Base-by-base conservation (phyloP, 92 coral and sea anemone species). In the Pocillopora grandis region DNA sequence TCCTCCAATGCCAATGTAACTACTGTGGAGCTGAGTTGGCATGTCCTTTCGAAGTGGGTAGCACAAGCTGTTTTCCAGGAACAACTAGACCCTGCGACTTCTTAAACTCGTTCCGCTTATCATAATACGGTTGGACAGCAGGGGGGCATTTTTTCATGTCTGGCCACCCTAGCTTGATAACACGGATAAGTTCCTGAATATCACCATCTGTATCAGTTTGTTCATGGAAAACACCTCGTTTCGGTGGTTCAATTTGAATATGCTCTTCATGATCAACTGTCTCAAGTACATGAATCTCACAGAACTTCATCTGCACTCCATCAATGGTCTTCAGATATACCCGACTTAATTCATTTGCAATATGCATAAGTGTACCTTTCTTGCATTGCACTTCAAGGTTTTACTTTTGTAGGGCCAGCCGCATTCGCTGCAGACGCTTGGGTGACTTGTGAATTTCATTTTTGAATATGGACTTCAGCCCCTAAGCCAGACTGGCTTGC, bases 391-490 rank as follows among this genome's bases (percentile, higher is more conserved):
- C 80, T 15, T 85, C 88, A 9, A 68, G 70, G 49, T 77, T 36
- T 56, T 85, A 78, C 56, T 68, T 85, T 21, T 78, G 84, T 21
- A 76, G 76, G 13, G 57, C 82, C 87, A 77, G 71, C 11, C 61
- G 67, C 85, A 86, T 72, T 59, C 85, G 61, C 58, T 79, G 90
- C 75, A 80, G 80, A 75, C 87, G 78, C 84, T 85, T 89, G n/a
- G 92, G 92, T 66, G 92, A 86, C 80, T 79, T 84, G 76, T 89
- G 78, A 42, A 89, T 85, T 10, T 73, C 76, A 36, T 89, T 89
- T 42, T 86, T 78, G 84, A 90, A 90, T 14, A 90, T 90, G 15
- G 88, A 62, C 85, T 86, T 85, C 76, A 12, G 77, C 90, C 35
- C 90, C 90, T 23, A 86, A 64, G 71, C 92, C 90, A 49, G 90